These are phyloP conservation scores for Aphelocoma coerulescens DNA, from an alignment of 2,113 vertebrate species.

Conservation along the genomic window DNA sequence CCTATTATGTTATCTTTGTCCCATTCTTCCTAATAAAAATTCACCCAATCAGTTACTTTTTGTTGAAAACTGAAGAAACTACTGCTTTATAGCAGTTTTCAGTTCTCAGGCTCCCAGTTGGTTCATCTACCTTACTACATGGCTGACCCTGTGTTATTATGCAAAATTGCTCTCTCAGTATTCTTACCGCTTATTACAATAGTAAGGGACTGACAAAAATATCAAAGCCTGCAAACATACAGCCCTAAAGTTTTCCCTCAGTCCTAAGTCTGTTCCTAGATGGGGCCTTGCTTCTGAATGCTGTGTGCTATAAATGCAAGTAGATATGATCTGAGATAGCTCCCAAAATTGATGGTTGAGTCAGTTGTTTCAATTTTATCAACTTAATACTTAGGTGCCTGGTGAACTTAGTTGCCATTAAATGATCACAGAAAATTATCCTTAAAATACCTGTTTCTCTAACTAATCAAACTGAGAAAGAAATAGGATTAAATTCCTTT, in stretches of 20 bases:
- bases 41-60: not conserved
- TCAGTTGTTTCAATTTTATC: not conserved
- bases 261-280: not conserved
- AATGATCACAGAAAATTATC: not conserved
- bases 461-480: not conserved
- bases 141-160: not conserved
- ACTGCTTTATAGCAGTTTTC: not conserved
- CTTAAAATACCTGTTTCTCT: not conserved
- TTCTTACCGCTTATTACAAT: not conserved
- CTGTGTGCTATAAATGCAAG: not conserved
- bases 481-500: not conserved
- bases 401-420: not conserved
- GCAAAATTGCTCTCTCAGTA: not conserved
- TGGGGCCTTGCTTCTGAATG: not conserved
- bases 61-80: not conserved
- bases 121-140: not conserved
- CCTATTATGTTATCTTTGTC: not conserved
- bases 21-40: not conserved
- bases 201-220: not conserved
- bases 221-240: not conserved
- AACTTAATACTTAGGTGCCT: not conserved
- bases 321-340: not conserved
- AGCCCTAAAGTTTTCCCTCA: not conserved
- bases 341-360: not conserved
- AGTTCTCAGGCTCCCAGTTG: not conserved